Evolutionary conservation across 2,113 vertebrate genomes (phyloP).

Genomic region (Menura novaehollandiae): DNA sequence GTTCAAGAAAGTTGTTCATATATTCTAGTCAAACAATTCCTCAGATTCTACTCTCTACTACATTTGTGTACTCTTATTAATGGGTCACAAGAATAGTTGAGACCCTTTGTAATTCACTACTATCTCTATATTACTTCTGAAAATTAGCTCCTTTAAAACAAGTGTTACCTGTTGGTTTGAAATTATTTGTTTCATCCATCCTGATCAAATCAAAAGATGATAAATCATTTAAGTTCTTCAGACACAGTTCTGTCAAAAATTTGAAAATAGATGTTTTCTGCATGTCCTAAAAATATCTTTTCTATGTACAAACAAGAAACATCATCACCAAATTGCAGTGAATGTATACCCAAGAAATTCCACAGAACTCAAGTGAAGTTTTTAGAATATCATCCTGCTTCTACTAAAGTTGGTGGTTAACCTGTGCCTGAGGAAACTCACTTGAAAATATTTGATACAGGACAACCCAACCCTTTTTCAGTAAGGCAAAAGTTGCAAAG

Average conservation of each 20-base stretch:
- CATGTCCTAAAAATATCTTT: neutral
- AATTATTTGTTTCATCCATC: constrained; percentile 91
- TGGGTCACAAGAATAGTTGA: neutral
- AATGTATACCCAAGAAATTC: neutral
- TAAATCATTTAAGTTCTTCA: constrained; percentile 92
- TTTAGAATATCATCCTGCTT: neutral
- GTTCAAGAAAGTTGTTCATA: neutral
- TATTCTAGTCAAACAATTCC: neutral
- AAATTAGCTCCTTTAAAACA: neutral
- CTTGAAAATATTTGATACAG: neutral
- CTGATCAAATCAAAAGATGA: constrained; percentile 86
- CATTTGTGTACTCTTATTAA: neutral
- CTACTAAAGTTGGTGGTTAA: neutral
- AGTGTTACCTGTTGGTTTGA: constrained; percentile 89
- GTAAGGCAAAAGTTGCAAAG: neutral
- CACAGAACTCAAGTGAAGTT: neutral
- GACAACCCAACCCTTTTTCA: neutral
- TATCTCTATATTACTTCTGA: neutral
- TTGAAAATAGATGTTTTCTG: constrained; percentile 17
- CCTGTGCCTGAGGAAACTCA: neutral
- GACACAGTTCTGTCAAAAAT: constrained; percentile 84
- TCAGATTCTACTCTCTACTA: neutral
- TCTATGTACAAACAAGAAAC: neutral
- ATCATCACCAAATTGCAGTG: neutral
- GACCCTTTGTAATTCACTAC: neutral